These are phyloP conservation scores for Catostylus mosaicus DNA, from an alignment of 30 jellyfish, hydroid and myxozoan genomes.

Conservation along the genomic window DNA sequence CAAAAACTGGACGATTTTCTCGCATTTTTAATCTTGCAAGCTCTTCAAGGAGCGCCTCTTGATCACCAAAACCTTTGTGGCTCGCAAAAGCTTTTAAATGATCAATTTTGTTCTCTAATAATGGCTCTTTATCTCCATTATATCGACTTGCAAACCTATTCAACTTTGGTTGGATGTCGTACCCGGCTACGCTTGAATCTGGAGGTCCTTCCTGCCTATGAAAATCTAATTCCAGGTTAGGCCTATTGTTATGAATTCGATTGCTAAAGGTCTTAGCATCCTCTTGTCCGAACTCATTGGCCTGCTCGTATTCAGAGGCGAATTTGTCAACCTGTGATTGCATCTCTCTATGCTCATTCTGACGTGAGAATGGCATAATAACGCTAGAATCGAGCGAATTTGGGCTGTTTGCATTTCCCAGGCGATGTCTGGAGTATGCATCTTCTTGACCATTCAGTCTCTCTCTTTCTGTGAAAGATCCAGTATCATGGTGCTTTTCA, in stretches of 20 bases:
- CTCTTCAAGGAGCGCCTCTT: constrained; percentile 32
- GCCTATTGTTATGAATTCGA: neutral
- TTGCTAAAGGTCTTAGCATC: constrained; percentile 29
- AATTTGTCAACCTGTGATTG: constrained; percentile 40
- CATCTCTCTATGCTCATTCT: constrained; percentile 10
- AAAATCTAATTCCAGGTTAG: neutral
- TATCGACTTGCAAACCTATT: neutral
- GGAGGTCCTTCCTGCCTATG: neutral
- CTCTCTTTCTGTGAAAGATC: constrained; percentile 10
- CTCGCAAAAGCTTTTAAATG: constrained; percentile 7
- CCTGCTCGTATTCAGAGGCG: constrained; percentile 78
- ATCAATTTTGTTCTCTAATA: neutral
- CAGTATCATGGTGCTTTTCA: constrained; percentile 20
- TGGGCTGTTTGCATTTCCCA: constrained; percentile 7
- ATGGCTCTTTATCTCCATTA: neutral
- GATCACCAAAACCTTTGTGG: constrained; percentile 6
- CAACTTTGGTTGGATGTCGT: neutral
- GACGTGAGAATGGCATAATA: neutral
- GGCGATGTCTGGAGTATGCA: constrained; percentile 35
- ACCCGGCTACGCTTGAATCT: constrained; percentile 24
- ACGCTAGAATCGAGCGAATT: constrained; percentile 29
- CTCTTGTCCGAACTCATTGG: constrained; percentile 52
- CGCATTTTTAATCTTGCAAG: constrained; percentile 16
- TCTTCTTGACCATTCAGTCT: constrained; percentile 20
- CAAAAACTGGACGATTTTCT: neutral